Evolutionary conservation across 2,888 invertebrate genomes (phyloP).

Genomic region (Cataglyphis rosenhaueri): DNA sequence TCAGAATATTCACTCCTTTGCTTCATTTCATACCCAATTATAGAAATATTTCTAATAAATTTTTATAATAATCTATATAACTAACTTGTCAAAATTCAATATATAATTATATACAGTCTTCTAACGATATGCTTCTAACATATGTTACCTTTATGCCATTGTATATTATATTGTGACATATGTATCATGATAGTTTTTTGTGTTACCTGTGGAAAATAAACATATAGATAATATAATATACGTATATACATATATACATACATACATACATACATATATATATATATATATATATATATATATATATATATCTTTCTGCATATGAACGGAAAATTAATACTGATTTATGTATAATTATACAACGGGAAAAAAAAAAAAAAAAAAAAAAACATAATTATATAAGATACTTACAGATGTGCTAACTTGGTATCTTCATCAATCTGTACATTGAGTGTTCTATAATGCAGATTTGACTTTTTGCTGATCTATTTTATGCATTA

Average conservation of each 20-base stretch:
- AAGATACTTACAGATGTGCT: slow-evolving; percentile 10
- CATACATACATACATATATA: too few species aligned
- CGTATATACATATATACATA: too few species aligned
- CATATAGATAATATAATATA: neutral
- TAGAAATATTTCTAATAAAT: slow-evolving; percentile 30
- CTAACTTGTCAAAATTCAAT: slow-evolving; percentile 32
- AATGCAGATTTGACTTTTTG: slow-evolving; percentile 16
- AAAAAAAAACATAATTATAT: neutral
- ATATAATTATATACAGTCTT: slow-evolving; percentile 59
- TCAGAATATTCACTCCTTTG: slow-evolving; percentile 36
- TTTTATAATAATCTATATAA: slow-evolving; percentile 6
- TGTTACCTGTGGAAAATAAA: slow-evolving; percentile 1
- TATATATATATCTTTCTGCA: neutral
- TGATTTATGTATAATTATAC: neutral
- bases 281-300: too few species aligned
- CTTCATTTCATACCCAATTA: slow-evolving; percentile 22
- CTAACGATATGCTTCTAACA: slow-evolving; percentile 43
- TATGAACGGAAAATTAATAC: neutral
- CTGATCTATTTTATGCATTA: slow-evolving; percentile 46
- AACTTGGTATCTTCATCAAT: neutral
- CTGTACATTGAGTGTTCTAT: neutral
- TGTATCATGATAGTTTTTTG: neutral
- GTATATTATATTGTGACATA: neutral
- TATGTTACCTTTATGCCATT: neutral
- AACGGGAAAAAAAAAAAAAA: neutral